Evolutionary conservation across 2,888 invertebrate species (phyloP).

Genomic region (Pandemis cinnamomeana): DNA sequence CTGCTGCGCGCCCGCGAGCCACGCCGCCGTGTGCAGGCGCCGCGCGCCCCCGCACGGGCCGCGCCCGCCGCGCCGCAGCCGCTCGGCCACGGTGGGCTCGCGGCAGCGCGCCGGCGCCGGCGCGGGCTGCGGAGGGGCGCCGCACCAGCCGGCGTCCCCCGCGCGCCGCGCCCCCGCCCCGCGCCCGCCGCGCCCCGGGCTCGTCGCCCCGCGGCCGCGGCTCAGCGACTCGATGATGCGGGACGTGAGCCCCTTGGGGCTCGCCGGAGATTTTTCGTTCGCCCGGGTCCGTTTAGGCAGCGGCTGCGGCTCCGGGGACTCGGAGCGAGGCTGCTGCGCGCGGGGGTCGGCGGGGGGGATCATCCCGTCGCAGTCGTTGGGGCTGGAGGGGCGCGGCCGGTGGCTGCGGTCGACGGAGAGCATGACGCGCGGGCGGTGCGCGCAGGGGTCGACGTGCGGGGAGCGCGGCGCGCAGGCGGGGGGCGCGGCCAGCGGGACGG

Average conservation of each 20-base stretch:
- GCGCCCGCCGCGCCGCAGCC: neutral
- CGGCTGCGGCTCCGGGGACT: constrained; percentile 8
- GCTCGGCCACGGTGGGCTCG: constrained; percentile 10
- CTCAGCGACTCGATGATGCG: constrained; percentile 29
- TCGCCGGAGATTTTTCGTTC: neutral
- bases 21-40: constrained; percentile 18
- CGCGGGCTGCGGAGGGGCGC: neutral
- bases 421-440: constrained; percentile 13
- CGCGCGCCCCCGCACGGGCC: neutral
- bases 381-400: neutral
- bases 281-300: neutral
- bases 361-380: neutral
- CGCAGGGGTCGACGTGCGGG: neutral
- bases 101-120: constrained; percentile 16
- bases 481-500: constrained; percentile 1
- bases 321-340: neutral
- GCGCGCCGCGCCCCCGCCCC: neutral
- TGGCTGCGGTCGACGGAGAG: constrained; percentile 16
- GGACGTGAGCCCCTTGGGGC: constrained; percentile 16
- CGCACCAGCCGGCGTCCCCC: constrained; percentile 16
- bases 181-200: neutral
- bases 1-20: neutral
- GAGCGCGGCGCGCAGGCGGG: constrained; percentile 15
- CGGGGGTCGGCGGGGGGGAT: neutral
- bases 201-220: constrained; percentile 12